Evolutionary conservation across 2,113 vertebrate genomes (phyloP), one percentile per base, ranked within the genome.

Genomic region (Bambusicola thoracicus): DNA sequence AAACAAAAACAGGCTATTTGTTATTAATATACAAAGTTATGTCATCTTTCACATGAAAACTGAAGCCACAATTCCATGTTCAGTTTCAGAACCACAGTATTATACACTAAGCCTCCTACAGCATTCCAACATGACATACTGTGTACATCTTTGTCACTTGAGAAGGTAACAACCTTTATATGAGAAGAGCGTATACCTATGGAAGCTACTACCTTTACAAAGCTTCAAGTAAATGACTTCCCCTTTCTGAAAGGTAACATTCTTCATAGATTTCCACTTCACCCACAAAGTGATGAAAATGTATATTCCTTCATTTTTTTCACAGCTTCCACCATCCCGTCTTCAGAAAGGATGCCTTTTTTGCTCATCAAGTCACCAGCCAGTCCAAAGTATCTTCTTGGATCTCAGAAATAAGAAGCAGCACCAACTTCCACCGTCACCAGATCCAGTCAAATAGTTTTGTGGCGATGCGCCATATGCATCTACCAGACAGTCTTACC

Each of bases 401-500:
- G 67, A 82, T 73, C 46, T 74, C 41, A 46, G 79, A 95, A 92
- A 48, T 13, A 83, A 73, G 34, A n/a, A 81, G 61, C 6, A 93
- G 38, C 49, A 80, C 32, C 80, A 61, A 77, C 29, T 83, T 93
- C 86, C 40, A 61, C 17, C 65, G 44, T 75, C 65, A 65, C 7
- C 20, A 49, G 61, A 53, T 18, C 61, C 14, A 78, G 61, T 46
- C 62, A 79, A 16, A 36, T 2, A 44, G 25, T 14, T 62, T 53
- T 86, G 13, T 22, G n/a, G 66, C 9, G 34, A 40, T 32, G 65
- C n/a, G 53, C 4, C 62, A 16, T 18, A 44, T 7, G 2, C 13
- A 82, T 75, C 11, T 38, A 56, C 14, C 59, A 77, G 67, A 43
- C 0, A 5, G 22, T 40, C 94, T 96, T 98, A 98, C 97, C 97